These are phyloP conservation scores for Panopea generosa DNA, from an alignment of 2,888 invertebrate species.

Conservation along the genomic window DNA sequence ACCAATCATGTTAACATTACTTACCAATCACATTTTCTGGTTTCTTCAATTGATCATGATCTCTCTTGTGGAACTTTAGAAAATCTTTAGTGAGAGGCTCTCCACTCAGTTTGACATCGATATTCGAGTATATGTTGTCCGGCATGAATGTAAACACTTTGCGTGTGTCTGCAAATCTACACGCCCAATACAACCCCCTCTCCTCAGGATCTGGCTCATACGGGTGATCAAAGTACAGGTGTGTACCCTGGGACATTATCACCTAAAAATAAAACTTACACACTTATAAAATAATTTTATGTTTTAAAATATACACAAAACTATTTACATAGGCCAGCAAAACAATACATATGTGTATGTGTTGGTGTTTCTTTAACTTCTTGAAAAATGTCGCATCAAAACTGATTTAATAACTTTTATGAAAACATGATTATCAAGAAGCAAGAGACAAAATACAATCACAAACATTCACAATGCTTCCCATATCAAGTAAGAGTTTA, in stretches of 20 bases:
- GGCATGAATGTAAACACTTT: conserved; percentile 81
- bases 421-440: no score
- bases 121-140: conserved; percentile 75
- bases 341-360: no score
- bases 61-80: conserved; percentile 63
- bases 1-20: no score
- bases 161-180: conserved; percentile 77
- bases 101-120: conserved; percentile 76
- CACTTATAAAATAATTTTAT: no score
- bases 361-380: no score
- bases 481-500: no score
- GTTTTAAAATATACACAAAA: no score
- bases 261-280: conserved; percentile 70
- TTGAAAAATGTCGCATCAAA: no score
- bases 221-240: conserved; percentile 80
- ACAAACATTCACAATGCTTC: no score
- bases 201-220: conserved; percentile 81
- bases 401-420: no score
- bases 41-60: conserved; percentile 72
- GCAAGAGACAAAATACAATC: no score
- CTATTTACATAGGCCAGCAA: no score
- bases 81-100: conserved; percentile 70
- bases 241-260: conserved; percentile 79
- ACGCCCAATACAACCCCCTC: conserved; percentile 83
- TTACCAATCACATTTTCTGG: conserved; percentile 77